Evolutionary conservation across 2,113 vertebrate genomes (phyloP), one percentile per base, ranked within the genome.

Genomic region (Scomber scombrus): DNA sequence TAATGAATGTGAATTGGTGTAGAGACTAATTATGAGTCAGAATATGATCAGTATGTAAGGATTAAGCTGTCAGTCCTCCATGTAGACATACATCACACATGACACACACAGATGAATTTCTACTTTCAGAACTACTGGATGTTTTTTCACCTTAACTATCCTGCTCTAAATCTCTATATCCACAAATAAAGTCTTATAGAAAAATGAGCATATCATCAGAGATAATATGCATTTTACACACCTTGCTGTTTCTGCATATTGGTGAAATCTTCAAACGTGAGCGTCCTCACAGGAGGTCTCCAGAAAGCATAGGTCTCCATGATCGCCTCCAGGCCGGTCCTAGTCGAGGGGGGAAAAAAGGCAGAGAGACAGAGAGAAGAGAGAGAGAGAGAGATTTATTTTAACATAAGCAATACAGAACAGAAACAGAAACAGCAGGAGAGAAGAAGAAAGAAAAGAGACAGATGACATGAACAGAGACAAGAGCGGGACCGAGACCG

Each of bases 301-400:
- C 98, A 99, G 92, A 99, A 99, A 0, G 98, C 98, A 0, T 99
- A 99, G 3, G 97, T 99, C 95, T 99, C 98, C 98, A 99, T 99
- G 88, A 99, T 99, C 31, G 98, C 98, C 95, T 99, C 98, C 92
- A 99, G 95, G 47, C 98, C 98, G 0, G 98, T 99, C 92, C 98
- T n/a, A n/a, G n/a, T n/a, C n/a, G n/a, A n/a, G n/a, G n/a, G n/a
- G n/a, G n/a, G n/a, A n/a, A n/a, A n/a, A n/a, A n/a, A n/a, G 19
- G 9, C 51, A 61, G 71, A 86, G 19, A 78, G 77, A 92, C 78
- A 70, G 0, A 18, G 0, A 60, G 5, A 75, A 61, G 34, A 63
- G 11, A 71, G 5, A 60, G 23, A 81, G 29, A 69, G 12, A 40
- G 3, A 43, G 29, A 52, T 75, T 58, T 1, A 40, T 40, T 40